These are phyloP conservation scores for Chlamydotis undulata DNA, from an alignment of 2,113 vertebrate genomes.

Conservation along the genomic window DNA sequence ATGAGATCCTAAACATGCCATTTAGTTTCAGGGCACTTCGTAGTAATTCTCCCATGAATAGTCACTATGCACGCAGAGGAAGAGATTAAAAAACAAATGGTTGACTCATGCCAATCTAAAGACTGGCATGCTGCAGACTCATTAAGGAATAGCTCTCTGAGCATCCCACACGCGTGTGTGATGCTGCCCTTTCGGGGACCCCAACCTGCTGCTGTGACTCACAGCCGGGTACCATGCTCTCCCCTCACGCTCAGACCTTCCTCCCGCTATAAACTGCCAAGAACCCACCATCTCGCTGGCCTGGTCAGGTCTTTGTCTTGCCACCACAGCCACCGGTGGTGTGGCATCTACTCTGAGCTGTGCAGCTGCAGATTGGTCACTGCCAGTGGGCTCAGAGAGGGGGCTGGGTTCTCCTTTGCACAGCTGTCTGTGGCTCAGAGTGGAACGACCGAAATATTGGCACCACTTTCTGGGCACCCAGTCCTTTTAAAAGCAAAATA, in stretches of 20 bases:
- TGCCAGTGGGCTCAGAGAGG: no score
- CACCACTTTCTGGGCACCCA: background rate
- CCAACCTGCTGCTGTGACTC: background rate
- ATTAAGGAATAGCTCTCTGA: background rate
- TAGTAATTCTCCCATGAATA: constrained; percentile 3
- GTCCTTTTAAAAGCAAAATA: background rate
- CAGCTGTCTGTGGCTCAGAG: background rate
- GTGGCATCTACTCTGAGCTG: background rate
- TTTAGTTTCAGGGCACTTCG: constrained; percentile 26
- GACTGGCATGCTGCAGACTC: background rate
- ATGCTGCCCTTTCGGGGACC: background rate
- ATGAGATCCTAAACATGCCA: background rate
- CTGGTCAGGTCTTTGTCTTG: background rate
- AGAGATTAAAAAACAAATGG: constrained; percentile 14
- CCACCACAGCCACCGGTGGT: background rate
- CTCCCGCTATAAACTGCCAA: background rate
- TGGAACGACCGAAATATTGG: background rate
- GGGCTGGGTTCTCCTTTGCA: background rate
- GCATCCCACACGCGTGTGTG: background rate
- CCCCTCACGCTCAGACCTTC: background rate
- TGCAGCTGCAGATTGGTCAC: background rate
- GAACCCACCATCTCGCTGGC: background rate
- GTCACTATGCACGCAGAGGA: background rate
- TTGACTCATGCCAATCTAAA: background rate
- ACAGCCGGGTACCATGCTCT: background rate